These are phyloP conservation scores for Etheostoma cragini DNA, from an alignment of 2,113 vertebrate genomes.

Conservation along the genomic window DNA sequence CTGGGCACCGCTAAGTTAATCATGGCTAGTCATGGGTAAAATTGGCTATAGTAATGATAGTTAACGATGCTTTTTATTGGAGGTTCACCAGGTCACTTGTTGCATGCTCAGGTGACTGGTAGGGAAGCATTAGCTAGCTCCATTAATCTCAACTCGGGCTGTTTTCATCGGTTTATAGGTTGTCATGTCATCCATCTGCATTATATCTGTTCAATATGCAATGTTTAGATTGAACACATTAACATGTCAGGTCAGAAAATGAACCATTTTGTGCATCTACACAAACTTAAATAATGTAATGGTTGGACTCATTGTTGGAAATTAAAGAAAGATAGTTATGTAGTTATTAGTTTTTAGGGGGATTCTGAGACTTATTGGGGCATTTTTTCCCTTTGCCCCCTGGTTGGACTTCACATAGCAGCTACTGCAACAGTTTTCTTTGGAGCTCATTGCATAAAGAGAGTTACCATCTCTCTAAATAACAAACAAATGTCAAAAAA, in stretches of 20 bases:
- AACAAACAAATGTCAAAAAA: background rate
- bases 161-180: background rate
- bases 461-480: background rate
- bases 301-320: background rate
- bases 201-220: background rate
- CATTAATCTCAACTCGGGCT: background rate
- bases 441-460: background rate
- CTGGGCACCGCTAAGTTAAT: conserved; percentile 4
- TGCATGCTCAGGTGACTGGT: conserved; percentile 34
- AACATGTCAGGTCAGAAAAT: background rate
- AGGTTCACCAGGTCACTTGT: conserved; percentile 43
- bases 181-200: background rate
- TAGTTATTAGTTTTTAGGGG: too few species aligned
- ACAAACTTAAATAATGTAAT: background rate
- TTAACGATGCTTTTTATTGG: background rate
- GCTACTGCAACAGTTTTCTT: background rate
- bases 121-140: background rate
- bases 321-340: too few species aligned
- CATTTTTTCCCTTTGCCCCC: too few species aligned
- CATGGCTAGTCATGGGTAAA: background rate
- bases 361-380: too few species aligned
- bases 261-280: background rate
- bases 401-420: background rate
- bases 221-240: background rate
- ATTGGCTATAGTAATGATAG: background rate